Evolutionary conservation across 1,140 invertebrate species (phyloP), one percentile per base, ranked within the genome.

Genomic region (Drosophila littoralis): DNA sequence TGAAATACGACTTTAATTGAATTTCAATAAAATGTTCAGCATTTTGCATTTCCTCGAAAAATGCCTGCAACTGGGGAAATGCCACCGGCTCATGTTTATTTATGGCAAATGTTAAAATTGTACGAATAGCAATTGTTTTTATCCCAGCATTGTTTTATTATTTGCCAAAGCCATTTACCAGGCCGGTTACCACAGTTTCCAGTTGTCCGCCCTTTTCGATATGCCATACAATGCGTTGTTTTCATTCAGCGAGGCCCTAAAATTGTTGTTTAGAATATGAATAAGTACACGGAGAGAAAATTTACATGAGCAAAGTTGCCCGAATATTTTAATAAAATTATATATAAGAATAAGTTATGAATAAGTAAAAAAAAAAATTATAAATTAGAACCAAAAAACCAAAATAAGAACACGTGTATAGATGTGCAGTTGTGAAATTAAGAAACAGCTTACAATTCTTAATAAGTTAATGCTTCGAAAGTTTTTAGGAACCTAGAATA

Each of bases 1-100:
- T 88, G 84, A 88, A 88, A 88, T 90, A 90, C 84, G 84, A 85
- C 84, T 88, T 88, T 88, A 88, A 88, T 90, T 88, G 84, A 89
- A 88, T 88, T 88, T 88, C 85, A 88, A 88, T 88, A 88, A 88
- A 88, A 88, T 88, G 80, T 85, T 74, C 64, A 84, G 66, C 66
- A 79, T 88, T 86, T 83, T 77, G 83, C 75, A 79, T 77, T 74
- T 58, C 46, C 65, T 51, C 12, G n/a, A 13, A 33, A 52, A 13
- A 9, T 48, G 43, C 22, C 22, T 12, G 55, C 68, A 70, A 52
- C 48, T 52, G 22, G 40, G 2, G 12, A 68, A 67, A 51, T 69
- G 55, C 65, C 50, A 81, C 82, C 82, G 71, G 59, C 70, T 88
- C 80, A 79, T 88, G 84, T 86, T 86, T 86, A 86, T 86, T 86